phyloP scores from a whole-genome alignment of 2,888 invertebrate genomes.

The Meteorus colon region DNA sequence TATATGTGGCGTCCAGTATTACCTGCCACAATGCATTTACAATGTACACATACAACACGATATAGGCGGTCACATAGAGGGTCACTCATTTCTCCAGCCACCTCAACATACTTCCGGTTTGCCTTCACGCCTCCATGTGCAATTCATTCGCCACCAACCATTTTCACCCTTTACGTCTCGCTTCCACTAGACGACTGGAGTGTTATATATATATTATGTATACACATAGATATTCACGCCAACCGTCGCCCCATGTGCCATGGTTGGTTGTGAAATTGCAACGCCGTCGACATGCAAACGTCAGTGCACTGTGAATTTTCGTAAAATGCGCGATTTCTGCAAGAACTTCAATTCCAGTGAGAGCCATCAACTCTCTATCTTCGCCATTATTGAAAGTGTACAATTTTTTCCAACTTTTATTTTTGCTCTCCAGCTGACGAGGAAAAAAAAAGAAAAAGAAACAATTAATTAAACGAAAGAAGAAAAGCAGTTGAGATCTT shows the following conservation, averaged over 20 bases:
- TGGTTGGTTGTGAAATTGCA: conserved; percentile 27
- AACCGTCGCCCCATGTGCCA: conserved; percentile 5
- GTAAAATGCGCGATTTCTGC: conserved; percentile 16
- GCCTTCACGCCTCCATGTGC: conserved; percentile 31
- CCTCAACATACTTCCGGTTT: conserved; percentile 22
- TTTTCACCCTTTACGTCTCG: conserved; percentile 27
- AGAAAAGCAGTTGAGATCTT: background rate
- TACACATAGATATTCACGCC: background rate
- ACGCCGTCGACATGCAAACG: conserved; percentile 17
- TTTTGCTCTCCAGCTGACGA: background rate
- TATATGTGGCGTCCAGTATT: conserved; percentile 43
- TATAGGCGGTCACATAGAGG: conserved; percentile 34
- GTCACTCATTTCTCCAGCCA: conserved; percentile 36
- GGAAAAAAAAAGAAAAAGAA: background rate
- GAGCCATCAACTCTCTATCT: conserved; percentile 17
- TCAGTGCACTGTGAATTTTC: conserved; percentile 36
- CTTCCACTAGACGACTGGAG: background rate
- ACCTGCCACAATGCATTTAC: conserved; percentile 59
- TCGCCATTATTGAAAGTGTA: conserved; percentile 15
- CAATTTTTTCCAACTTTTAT: background rate
- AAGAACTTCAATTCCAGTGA: conserved; percentile 25
- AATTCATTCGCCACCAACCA: conserved; percentile 17
- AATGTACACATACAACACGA: conserved; percentile 56
- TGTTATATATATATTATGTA: background rate
- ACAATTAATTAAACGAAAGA: background rate